Evolutionary conservation across 2,113 vertebrate species (phyloP).

Genomic region (Pipra filicauda): DNA sequence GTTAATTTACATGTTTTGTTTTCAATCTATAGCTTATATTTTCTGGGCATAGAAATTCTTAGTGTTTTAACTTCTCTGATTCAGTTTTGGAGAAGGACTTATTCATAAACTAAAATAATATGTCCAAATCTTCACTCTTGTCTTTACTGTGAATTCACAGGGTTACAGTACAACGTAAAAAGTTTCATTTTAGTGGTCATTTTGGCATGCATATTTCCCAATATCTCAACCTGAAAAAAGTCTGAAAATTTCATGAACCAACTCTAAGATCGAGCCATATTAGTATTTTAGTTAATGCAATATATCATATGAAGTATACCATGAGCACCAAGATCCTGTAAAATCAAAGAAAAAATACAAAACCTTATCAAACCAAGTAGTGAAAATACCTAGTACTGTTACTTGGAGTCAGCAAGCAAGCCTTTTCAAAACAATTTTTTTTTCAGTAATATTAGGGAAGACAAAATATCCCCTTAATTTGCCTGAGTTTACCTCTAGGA

Average conservation of each 20-base stretch:
- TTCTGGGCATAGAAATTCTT: not conserved
- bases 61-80: not conserved
- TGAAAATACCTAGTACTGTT: not conserved
- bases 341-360: not conserved
- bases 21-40: not conserved
- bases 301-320: not conserved
- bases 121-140: not conserved
- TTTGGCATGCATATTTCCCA: not conserved
- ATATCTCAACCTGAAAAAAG: not conserved
- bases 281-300: not conserved
- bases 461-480: not conserved
- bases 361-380: not conserved
- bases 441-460: not conserved
- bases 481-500: not conserved
- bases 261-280: not conserved
- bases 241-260: not conserved
- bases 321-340: not conserved
- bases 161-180: not conserved
- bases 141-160: not conserved
- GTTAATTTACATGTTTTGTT: not conserved
- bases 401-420: not conserved
- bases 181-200: not conserved
- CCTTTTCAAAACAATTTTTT: not conserved
- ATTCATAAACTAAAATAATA: not conserved
- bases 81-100: not conserved